These are phyloP conservation scores for Amphipyra berbera DNA, from an alignment of 2,888 invertebrate genomes.

Conservation along the genomic window DNA sequence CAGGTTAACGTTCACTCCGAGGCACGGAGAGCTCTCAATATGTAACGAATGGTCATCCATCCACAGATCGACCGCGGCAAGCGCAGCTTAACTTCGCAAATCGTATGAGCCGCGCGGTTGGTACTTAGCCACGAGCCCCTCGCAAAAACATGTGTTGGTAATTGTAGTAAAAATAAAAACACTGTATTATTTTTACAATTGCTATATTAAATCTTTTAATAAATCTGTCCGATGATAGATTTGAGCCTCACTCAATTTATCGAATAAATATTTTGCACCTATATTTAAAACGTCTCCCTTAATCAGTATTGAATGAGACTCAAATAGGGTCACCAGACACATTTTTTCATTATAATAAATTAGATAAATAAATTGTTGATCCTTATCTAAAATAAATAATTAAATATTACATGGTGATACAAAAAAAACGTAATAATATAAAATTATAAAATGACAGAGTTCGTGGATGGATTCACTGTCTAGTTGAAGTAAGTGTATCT, in stretches of 20 bases:
- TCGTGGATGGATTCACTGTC: constrained; percentile 64
- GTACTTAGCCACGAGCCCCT: no score
- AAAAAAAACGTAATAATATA: constrained; percentile 73
- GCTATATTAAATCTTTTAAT: constrained; percentile 63
- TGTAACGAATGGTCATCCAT: no score
- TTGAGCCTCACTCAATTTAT: constrained; percentile 81
- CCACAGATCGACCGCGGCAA: no score
- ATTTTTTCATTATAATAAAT: constrained; percentile 62
- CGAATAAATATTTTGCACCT: constrained; percentile 85
- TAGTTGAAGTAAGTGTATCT: constrained; percentile 56
- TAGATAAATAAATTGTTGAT: constrained; percentile 80
- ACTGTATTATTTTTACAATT: constrained; percentile 45
- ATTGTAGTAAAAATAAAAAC: constrained; percentile 17
- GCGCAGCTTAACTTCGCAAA: no score
- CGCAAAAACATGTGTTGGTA: no score
- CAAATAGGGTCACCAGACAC: constrained; percentile 67
- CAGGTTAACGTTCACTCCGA: no score
- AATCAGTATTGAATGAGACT: constrained; percentile 74
- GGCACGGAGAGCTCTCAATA: no score
- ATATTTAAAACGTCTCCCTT: constrained; percentile 86
- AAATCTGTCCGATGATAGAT: constrained; percentile 61
- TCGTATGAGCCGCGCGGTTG: no score
- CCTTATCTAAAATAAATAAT: constrained; percentile 76
- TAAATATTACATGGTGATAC: constrained; percentile 65
- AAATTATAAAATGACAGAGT: constrained; percentile 72